Base-by-base conservation (phyloP, 1,140 invertebrate species). In the Alviniconcha marisindica region DNA sequence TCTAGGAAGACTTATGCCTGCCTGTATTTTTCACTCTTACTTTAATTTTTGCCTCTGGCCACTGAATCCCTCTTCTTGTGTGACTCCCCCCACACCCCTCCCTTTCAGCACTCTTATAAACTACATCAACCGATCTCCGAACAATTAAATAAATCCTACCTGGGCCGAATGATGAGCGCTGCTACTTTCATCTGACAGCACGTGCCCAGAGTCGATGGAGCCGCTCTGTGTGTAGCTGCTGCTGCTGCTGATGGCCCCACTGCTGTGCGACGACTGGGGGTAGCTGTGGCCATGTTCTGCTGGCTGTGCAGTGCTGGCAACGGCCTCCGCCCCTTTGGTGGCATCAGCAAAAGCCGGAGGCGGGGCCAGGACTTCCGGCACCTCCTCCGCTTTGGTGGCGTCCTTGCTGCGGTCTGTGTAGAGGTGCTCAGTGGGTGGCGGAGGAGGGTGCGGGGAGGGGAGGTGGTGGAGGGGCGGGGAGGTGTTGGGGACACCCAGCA, bases 131-230 rank as follows among this genome's bases (percentile, higher is more conserved):
- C n/a, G n/a, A n/a, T n/a, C n/a, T n/a, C n/a, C n/a, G n/a, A n/a
- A n/a, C n/a, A n/a, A n/a, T n/a, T n/a, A n/a, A n/a, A n/a, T n/a
- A n/a, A n/a, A n/a, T n/a, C 60, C 69, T 21, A 80, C 78, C n/a
- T 80, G 78, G 7, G 78, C 78, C 12, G 78, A 80, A 44, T 80
- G 78, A n/a, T 80, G 38, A n/a, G 24, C 56, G 12, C 78, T 44
- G 36, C 69, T 71, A 18, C 36, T 71, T 7, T 71, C 69, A 15
- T 71, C 69, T 1, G 69, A 71, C 33, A 71, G 36, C 33, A 71
- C 69, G 36, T 71, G 69, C 0, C 69, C 69, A 4, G 36, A 71
- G 24, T 71, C 69, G 15, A 71, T 24, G 24, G 69, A 71, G 10
- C 69, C 69, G 1, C 69, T 36, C 69, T 71, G 69, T 18, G 69